These are phyloP conservation scores for Enteromius thamalakanensis DNA, from an alignment of 2,797 vertebrate species.

Conservation along the genomic window DNA sequence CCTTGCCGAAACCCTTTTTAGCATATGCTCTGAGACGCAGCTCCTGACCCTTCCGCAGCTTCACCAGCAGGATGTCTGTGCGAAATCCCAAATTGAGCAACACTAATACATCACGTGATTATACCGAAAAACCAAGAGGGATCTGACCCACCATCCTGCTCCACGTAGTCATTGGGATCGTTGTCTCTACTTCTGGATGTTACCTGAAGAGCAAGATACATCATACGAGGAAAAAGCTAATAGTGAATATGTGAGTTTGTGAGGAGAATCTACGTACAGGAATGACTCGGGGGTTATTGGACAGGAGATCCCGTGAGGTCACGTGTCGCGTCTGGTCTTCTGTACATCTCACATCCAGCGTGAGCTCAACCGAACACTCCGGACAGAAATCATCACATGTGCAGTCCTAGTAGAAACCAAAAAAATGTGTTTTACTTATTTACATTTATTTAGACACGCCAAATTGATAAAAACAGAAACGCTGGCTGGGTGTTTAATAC, in stretches of 20 bases:
- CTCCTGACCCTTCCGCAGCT: conserved; percentile 96
- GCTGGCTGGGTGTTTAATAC: too few relatives aligned
- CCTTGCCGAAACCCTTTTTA: conserved; percentile 98
- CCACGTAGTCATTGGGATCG: conserved; percentile 95
- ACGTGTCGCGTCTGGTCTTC: conserved; percentile 97
- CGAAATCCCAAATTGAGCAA: not conserved
- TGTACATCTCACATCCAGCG: conserved; percentile 90
- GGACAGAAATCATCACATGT: conserved; percentile 97
- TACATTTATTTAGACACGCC: not conserved
- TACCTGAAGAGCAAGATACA: conserved; percentile 77
- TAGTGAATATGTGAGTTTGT: not conserved
- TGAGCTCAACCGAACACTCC: conserved; percentile 96
- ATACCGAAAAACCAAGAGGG: not conserved
- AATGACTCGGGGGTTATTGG: conserved; percentile 94
- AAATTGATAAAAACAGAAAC: not conserved
- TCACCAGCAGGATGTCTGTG: conserved; percentile 94
- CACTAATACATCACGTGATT: not conserved
- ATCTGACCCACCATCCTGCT: conserved; percentile 88
- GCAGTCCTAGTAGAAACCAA: conserved; percentile 82
- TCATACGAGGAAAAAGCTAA: not conserved
- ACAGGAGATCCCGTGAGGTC: conserved; percentile 93
- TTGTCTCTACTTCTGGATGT: conserved; percentile 96
- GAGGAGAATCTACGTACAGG: conserved; percentile 78
- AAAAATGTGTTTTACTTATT: not conserved
- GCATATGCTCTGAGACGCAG: conserved; percentile 92